Evolutionary conservation across 2,113 vertebrate species (phyloP).

Genomic region (Sceloporus undulatus): DNA sequence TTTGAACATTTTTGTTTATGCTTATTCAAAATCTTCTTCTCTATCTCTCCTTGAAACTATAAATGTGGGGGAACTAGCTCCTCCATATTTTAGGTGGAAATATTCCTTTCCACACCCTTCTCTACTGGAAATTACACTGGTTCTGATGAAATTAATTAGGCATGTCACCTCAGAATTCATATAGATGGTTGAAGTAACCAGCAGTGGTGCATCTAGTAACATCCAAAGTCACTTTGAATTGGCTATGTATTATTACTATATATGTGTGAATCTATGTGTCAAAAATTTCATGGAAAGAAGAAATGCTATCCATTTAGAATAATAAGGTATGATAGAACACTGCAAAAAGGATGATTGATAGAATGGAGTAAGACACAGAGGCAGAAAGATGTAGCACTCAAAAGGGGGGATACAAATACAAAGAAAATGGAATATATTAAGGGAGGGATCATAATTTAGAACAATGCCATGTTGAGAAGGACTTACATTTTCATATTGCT

Average conservation of each 20-base stretch:
- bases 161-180: neutral
- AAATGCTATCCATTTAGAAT: constrained; percentile 4
- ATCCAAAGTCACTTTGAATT: constrained; percentile 15
- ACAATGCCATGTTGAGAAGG: constrained; percentile 18
- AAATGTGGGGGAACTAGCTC: neutral
- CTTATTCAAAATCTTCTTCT: neutral
- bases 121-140: constrained; percentile 4
- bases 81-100: neutral
- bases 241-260: neutral
- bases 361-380: constrained; percentile 9
- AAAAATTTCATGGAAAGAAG: constrained; percentile 15
- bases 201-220: neutral
- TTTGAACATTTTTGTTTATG: neutral
- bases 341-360: constrained; percentile 29
- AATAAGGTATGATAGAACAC: constrained; percentile 16
- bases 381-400: neutral
- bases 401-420: neutral
- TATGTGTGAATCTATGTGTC: neutral
- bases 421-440: constrained; percentile 7
- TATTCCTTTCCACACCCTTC: too few relatives aligned
- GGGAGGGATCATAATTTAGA: neutral
- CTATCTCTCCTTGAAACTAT: neutral
- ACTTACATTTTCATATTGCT: constrained; percentile 42
- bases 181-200: neutral
- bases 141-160: neutral